Evolutionary conservation across 2,888 invertebrate genomes (phyloP).

Genomic region (Cistogaster globosa): DNA sequence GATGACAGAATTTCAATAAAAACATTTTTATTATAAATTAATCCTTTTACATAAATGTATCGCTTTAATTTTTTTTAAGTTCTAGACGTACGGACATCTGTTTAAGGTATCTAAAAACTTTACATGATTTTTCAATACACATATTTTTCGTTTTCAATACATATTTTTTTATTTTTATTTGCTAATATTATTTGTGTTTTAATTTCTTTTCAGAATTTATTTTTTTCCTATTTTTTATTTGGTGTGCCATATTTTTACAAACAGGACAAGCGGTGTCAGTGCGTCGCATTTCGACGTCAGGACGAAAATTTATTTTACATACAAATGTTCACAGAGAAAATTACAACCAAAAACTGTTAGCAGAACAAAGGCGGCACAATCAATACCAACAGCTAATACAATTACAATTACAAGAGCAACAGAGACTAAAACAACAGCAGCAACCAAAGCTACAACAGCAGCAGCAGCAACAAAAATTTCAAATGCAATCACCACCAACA

Average conservation of each 20-base stretch:
- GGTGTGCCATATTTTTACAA: slow-evolving; percentile 72
- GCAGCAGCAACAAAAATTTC: slow-evolving; percentile 1
- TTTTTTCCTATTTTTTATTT: slow-evolving; percentile 71
- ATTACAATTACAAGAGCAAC: slow-evolving; percentile 9
- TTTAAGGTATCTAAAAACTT: neutral
- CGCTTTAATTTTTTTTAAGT: no score
- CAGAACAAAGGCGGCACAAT: slow-evolving; percentile 62
- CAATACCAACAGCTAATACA: slow-evolving; percentile 57
- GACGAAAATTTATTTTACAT: slow-evolving; percentile 70
- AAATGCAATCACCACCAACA: neutral
- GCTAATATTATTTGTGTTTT: slow-evolving; percentile 8
- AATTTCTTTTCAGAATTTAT: slow-evolving; percentile 69
- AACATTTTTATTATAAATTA: no score
- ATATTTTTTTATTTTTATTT: neutral
- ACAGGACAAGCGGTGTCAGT: slow-evolving; percentile 69
- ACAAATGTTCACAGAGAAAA: slow-evolving; percentile 69
- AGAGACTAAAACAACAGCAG: slow-evolving; percentile 10
- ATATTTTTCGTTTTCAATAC: neutral
- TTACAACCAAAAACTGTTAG: slow-evolving; percentile 70
- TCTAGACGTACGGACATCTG: no score
- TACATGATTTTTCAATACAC: neutral
- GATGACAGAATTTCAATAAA: no score
- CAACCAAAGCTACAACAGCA: neutral
- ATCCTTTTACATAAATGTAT: no score
- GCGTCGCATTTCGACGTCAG: slow-evolving; percentile 56